phyloP scores from a whole-genome alignment of 2,797 vertebrate species.

The Serranus cabrilla region DNA sequence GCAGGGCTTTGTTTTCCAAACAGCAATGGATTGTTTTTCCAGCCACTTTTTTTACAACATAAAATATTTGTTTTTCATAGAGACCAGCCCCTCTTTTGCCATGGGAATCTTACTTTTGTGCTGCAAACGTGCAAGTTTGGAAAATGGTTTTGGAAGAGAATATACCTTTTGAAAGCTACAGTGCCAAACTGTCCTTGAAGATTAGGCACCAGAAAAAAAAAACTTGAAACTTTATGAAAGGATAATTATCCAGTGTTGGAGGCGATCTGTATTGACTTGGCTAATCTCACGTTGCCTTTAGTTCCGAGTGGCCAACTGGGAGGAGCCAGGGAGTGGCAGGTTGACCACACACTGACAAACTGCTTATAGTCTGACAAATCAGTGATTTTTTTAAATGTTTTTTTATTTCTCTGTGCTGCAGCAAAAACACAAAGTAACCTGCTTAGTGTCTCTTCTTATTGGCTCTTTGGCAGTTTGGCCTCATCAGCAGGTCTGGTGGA shows the following conservation, averaged over 20 bases:
- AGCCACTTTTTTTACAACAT: neutral
- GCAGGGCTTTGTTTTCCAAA: constrained; percentile 28
- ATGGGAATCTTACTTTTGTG: neutral
- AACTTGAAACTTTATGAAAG: constrained; percentile 29
- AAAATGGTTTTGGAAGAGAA: constrained; percentile 10
- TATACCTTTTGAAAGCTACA: constrained; percentile 1
- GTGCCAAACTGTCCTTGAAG: constrained; percentile 15
- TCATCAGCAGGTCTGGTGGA: constrained; percentile 4
- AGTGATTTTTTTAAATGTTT: neutral
- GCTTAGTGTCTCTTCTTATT: neutral
- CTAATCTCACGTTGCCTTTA: constrained; percentile 28
- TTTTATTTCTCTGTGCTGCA: constrained; percentile 9
- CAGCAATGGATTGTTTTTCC: constrained; percentile 30
- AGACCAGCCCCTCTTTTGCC: neutral
- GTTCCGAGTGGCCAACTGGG: constrained; percentile 26
- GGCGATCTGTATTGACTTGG: constrained; percentile 19
- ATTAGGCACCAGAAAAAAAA: constrained; percentile 9
- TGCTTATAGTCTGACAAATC: constrained; percentile 22
- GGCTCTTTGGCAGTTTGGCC: constrained; percentile 11
- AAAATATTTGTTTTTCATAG: constrained; percentile 16
- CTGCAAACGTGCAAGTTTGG: constrained; percentile 24
- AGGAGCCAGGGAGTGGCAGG: constrained; percentile 50
- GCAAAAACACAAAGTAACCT: constrained; percentile 17
- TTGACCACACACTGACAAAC: constrained; percentile 45
- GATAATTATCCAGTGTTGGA: constrained; percentile 18